These are phyloP conservation scores for Tolypeutes matacus DNA, from an alignment of 2,797 vertebrate genomes.

Conservation along the genomic window DNA sequence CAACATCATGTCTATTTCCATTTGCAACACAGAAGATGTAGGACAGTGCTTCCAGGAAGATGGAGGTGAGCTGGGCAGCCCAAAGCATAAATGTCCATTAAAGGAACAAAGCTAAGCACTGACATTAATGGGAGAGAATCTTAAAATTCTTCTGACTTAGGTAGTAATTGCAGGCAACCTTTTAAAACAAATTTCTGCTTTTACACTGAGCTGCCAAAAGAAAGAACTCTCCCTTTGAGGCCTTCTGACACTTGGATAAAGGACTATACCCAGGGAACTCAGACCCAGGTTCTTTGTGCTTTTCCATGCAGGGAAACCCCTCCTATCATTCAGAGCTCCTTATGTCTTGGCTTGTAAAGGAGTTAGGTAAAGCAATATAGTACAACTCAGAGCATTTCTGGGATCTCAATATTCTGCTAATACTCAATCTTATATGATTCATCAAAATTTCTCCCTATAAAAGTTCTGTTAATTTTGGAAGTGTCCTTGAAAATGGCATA, in stretches of 20 bases:
- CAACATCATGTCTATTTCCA: background rate
- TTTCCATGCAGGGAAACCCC: background rate
- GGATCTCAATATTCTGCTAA: slow-evolving; percentile 14
- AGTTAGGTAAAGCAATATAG: background rate
- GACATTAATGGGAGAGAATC: background rate
- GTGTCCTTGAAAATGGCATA: slow-evolving; percentile 49
- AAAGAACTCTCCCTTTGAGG: background rate
- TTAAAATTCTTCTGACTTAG: background rate
- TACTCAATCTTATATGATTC: slow-evolving; percentile 35
- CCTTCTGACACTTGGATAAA: background rate
- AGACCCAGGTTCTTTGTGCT: background rate
- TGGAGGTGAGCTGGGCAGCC: background rate
- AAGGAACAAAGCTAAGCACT: background rate
- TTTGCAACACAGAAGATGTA: background rate
- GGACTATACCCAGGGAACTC: background rate
- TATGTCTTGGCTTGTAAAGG: background rate
- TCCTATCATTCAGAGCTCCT: background rate
- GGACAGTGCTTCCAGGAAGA: slow-evolving; percentile 14
- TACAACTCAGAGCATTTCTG: slow-evolving; percentile 10
- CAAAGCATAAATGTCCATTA: background rate
- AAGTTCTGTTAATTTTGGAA: slow-evolving; percentile 48
- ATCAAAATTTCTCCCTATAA: slow-evolving; percentile 26
- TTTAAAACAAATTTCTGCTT: slow-evolving; percentile 7
- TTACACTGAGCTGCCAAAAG: background rate
- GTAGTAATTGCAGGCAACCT: background rate